Evolutionary conservation across 2,888 invertebrate genomes (phyloP).

Genomic region (Euplexia lucipara): DNA sequence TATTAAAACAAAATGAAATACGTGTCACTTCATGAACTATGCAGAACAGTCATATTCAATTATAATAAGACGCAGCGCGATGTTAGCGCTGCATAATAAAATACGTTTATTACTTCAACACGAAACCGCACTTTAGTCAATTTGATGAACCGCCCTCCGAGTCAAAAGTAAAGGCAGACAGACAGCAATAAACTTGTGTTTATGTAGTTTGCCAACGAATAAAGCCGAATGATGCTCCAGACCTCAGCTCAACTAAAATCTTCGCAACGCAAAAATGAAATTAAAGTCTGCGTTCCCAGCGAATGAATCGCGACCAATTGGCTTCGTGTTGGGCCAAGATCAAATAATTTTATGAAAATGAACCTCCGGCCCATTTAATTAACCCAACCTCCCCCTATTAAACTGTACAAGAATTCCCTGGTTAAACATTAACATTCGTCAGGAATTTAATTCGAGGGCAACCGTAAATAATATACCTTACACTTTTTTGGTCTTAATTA

Average conservation of each 20-base stretch:
- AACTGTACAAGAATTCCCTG: slow-evolving; percentile 89
- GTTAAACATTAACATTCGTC: slow-evolving; percentile 89
- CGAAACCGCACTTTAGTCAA: slow-evolving; percentile 78
- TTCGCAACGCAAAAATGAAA: slow-evolving; percentile 81
- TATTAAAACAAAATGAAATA: slow-evolving; percentile 37
- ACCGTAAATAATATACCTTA: slow-evolving; percentile 82
- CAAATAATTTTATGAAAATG: slow-evolving; percentile 90
- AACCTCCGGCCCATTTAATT: slow-evolving; percentile 89
- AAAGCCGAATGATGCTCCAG: slow-evolving; percentile 67
- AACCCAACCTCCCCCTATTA: slow-evolving; percentile 86
- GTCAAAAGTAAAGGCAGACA: slow-evolving; percentile 79
- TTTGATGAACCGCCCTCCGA: slow-evolving; percentile 73
- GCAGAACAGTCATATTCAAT: slow-evolving; percentile 61
- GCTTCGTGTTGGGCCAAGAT: slow-evolving; percentile 82
- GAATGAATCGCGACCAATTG: slow-evolving; percentile 82
- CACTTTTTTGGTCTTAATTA: slow-evolving; percentile 79
- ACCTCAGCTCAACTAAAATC: slow-evolving; percentile 64
- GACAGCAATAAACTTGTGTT: slow-evolving; percentile 83
- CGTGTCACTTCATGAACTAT: slow-evolving; percentile 38
- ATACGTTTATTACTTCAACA: slow-evolving; percentile 75
- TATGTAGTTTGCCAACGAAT: slow-evolving; percentile 79
- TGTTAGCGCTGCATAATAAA: slow-evolving; percentile 67
- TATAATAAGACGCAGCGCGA: slow-evolving; percentile 53
- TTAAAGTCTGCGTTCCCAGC: slow-evolving; percentile 79
- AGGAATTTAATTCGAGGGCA: slow-evolving; percentile 86